These are phyloP conservation scores for Dermatemys mawii DNA, from an alignment of 2,113 vertebrate genomes.

Conservation along the genomic window DNA sequence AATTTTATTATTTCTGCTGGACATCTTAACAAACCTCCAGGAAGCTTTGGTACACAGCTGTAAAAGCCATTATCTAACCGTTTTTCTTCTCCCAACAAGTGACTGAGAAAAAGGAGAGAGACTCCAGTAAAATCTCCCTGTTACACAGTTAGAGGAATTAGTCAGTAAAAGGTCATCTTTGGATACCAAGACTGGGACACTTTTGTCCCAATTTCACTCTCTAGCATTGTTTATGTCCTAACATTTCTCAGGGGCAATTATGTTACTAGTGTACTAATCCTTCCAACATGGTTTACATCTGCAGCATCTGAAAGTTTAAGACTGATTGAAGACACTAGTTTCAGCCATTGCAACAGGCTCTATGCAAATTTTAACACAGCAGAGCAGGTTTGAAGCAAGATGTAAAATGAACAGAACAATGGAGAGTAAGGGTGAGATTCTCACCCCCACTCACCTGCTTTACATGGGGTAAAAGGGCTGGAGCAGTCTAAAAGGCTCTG, in stretches of 20 bases:
- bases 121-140: neutral
- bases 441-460: neutral
- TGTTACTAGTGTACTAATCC: constrained; percentile 62
- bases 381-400: rapidly evolving
- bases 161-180: constrained; percentile 35
- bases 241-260: constrained; percentile 71
- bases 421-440: neutral
- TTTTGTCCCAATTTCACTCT: constrained; percentile 34
- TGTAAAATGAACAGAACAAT: neutral
- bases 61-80: neutral
- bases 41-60: neutral
- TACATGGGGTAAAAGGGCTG: neutral
- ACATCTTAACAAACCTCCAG: neutral
- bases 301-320: constrained; percentile 56
- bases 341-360: constrained; percentile 28
- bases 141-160: neutral
- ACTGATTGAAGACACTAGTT: constrained; percentile 1
- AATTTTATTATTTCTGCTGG: constrained; percentile 15
- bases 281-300: constrained; percentile 58
- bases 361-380: neutral
- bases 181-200: constrained; percentile 43
- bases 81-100: neutral
- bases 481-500: neutral
- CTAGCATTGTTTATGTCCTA: constrained; percentile 55
- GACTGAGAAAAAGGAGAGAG: neutral